A percentile compares a stretch with the other conserved stretches of the same genome.
phyloP scores from a whole-genome alignment of 2,113 vertebrate species.

The Mobula hypostoma region DNA sequence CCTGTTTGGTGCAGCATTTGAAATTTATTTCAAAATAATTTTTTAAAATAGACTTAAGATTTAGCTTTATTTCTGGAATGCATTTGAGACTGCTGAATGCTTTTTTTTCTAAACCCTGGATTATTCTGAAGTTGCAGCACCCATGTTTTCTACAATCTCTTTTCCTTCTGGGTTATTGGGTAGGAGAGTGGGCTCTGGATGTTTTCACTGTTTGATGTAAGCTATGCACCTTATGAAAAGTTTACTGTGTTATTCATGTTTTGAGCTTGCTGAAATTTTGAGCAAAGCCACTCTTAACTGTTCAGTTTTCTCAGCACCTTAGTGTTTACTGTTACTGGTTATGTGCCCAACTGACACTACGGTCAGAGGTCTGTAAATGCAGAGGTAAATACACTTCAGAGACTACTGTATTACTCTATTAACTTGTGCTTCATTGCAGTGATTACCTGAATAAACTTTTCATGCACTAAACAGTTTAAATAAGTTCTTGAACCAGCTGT shows the following conservation, averaged over 20 bases:
- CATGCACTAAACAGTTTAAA: constrained; percentile 15
- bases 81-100: neutral
- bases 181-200: neutral
- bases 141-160: neutral
- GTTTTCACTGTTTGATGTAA: neutral
- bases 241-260: neutral
- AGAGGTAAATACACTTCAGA: constrained; percentile 19
- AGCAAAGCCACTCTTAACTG: neutral
- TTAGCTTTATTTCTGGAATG: neutral
- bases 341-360: neutral
- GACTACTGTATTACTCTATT: constrained; percentile 29
- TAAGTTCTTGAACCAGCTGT: neutral
- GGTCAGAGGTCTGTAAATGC: neutral
- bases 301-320: neutral
- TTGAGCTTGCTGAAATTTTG: neutral
- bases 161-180: neutral
- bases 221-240: neutral
- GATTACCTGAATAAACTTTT: constrained; percentile 33
- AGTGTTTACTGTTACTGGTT: neutral
- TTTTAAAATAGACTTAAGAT: neutral
- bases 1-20: neutral
- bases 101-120: neutral
- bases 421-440: constrained; percentile 1
- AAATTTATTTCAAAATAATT: neutral
- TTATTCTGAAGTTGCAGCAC: neutral